A percentile compares a stretch with the other conserved stretches of the same genome.
Evolutionary conservation across 2,797 vertebrate species (phyloP).

Genomic region (Denticeps clupeoides): DNA sequence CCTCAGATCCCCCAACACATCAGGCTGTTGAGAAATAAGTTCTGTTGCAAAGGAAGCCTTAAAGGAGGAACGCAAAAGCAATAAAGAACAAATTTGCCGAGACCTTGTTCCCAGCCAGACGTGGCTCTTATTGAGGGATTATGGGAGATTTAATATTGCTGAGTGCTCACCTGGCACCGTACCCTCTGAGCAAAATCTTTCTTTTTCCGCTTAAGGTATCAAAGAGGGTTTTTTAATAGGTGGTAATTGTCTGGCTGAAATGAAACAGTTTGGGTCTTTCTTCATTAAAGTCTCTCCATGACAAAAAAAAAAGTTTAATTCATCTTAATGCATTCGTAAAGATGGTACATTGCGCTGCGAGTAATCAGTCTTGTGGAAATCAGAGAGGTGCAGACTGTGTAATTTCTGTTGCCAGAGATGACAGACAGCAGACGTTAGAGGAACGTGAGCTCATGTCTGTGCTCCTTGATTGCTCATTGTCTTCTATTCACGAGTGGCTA

Average conservation of each 20-base stretch:
- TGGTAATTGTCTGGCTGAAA: not conserved
- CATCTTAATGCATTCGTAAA: no score
- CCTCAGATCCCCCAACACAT: no score
- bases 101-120: conserved; percentile 21
- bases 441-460: no score
- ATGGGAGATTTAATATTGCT: conserved; percentile 19
- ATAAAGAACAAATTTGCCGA: conserved; percentile 24
- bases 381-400: no score
- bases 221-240: not conserved
- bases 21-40: conserved; percentile 1
- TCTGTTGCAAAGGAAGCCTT: conserved; percentile 18
- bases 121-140: conserved; percentile 21
- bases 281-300: not conserved
- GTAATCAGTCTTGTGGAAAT: no score
- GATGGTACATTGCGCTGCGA: no score
- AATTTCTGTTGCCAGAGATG: no score
- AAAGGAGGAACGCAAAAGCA: conserved; percentile 14
- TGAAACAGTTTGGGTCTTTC: not conserved
- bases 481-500: no score
- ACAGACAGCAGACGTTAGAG: no score
- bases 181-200: not conserved
- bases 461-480: no score
- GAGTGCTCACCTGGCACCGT: conserved; percentile 16
- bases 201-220: not conserved
- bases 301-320: not conserved